Evolutionary conservation across 2,888 invertebrate species (phyloP).

Genomic region (Leuctra nigra): DNA sequence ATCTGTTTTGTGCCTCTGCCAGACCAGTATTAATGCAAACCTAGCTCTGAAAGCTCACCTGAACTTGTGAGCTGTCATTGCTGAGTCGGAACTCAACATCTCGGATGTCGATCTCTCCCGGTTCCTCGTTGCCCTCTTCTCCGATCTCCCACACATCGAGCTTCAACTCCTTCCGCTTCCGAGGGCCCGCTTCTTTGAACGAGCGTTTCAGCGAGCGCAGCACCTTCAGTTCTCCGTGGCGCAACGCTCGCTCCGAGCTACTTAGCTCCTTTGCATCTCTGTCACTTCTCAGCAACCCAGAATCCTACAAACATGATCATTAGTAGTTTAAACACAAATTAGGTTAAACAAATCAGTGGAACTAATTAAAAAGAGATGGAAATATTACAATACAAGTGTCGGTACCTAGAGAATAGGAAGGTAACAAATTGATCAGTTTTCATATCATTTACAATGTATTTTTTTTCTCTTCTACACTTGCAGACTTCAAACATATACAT

Average conservation of each 20-base stretch:
- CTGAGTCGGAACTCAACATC: slow-evolving; percentile 83
- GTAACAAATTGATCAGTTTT: too few species aligned
- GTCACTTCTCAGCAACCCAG: slow-evolving; percentile 23
- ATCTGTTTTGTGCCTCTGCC: too few species aligned
- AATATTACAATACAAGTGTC: too few species aligned
- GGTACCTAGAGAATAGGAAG: too few species aligned
- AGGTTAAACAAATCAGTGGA: too few species aligned
- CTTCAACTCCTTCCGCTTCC: slow-evolving; percentile 68
- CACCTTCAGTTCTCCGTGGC: slow-evolving; percentile 85
- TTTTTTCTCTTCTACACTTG: too few species aligned
- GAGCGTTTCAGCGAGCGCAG: slow-evolving; percentile 71
- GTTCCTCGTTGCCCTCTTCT: slow-evolving; percentile 44
- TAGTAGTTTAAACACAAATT: too few species aligned
- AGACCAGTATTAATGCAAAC: too few species aligned
- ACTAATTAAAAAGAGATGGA: too few species aligned
- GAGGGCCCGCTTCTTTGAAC: slow-evolving; percentile 60
- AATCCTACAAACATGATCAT: slow-evolving; percentile 25
- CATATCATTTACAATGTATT: too few species aligned
- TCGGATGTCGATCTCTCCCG: slow-evolving; percentile 63
- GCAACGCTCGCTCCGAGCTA: slow-evolving; percentile 69
- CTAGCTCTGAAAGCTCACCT: slow-evolving; percentile 46
- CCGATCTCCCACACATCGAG: slow-evolving; percentile 61
- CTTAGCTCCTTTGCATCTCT: slow-evolving; percentile 34
- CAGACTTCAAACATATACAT: too few species aligned
- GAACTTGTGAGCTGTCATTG: slow-evolving; percentile 66